phyloP scores from a whole-genome alignment of 2,888 invertebrate genomes.

The Strigamia transsilvanica region DNA sequence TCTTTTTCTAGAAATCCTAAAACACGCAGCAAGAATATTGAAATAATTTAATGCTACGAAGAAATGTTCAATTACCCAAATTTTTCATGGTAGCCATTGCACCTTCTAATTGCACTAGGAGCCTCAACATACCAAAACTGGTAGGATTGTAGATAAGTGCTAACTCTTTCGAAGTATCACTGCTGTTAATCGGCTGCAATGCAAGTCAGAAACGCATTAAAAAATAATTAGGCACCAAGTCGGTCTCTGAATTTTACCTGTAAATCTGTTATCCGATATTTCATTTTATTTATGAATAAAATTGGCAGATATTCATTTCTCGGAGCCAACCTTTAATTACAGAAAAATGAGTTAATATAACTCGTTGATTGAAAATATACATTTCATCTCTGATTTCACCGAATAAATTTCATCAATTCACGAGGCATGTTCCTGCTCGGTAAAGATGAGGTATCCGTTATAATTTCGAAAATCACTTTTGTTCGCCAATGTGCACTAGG shows the following conservation, averaged over 20 bases:
- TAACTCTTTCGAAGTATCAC: neutral
- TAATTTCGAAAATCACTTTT: constrained; percentile 75
- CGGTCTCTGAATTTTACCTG: neutral
- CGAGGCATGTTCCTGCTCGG: constrained; percentile 74
- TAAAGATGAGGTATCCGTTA: constrained; percentile 76
- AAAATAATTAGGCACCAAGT: too few species aligned
- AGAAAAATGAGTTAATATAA: constrained; percentile 23
- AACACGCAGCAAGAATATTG: constrained; percentile 56
- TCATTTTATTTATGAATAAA: constrained; percentile 35
- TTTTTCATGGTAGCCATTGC: constrained; percentile 75
- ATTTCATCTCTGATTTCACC: constrained; percentile 63
- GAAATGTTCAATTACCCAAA: constrained; percentile 52
- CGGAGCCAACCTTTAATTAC: constrained; percentile 69
- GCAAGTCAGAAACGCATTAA: neutral
- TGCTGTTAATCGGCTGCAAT: neutral
- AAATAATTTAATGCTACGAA: neutral
- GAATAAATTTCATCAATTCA: constrained; percentile 72
- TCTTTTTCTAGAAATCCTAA: constrained; percentile 92
- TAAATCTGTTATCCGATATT: constrained; percentile 33
- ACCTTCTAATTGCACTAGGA: constrained; percentile 79
- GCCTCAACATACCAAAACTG: constrained; percentile 76
- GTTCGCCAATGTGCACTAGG: constrained; percentile 80
- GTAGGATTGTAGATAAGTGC: constrained; percentile 76
- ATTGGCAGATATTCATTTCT: constrained; percentile 80
- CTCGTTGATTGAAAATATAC: constrained; percentile 40